These are phyloP conservation scores for Holcopasites calliopsidis DNA, from an alignment of 1,140 invertebrate species.

Conservation along the genomic window DNA sequence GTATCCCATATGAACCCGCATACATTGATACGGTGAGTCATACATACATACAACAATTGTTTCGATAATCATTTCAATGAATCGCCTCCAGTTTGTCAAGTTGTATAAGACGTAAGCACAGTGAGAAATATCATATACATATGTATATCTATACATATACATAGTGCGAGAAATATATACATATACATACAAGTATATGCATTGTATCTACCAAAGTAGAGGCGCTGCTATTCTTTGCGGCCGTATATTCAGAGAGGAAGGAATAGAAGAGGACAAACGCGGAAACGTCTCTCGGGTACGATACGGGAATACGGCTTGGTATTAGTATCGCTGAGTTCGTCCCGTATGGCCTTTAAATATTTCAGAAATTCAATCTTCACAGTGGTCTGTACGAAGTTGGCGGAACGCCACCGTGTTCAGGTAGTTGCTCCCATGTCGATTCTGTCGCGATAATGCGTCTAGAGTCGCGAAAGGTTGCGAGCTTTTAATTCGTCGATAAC, in stretches of 20 bases:
- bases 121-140: no score
- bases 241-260: no score
- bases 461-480: conserved; percentile 3
- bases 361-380: conserved; percentile 28
- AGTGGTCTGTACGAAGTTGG: not conserved
- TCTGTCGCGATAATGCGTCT: not conserved
- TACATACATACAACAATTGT: not conserved
- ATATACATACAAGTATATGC: no score
- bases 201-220: not conserved
- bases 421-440: not conserved
- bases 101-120: not conserved
- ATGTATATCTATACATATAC: no score
- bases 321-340: not conserved
- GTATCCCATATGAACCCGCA: no score
- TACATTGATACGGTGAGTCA: conserved; percentile 33
- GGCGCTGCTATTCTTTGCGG: not conserved
- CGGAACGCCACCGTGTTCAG: not conserved
- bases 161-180: no score
- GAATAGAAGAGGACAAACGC: not conserved
- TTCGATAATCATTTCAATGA: conserved; percentile 11
- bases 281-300: conserved; percentile 8
- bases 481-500: conserved; percentile 24
- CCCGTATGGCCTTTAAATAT: conserved; percentile 3
- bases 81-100: not conserved
- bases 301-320: not conserved